Base-by-base conservation (phyloP, 2,888 invertebrate genomes). In the Trilocha varians region DNA sequence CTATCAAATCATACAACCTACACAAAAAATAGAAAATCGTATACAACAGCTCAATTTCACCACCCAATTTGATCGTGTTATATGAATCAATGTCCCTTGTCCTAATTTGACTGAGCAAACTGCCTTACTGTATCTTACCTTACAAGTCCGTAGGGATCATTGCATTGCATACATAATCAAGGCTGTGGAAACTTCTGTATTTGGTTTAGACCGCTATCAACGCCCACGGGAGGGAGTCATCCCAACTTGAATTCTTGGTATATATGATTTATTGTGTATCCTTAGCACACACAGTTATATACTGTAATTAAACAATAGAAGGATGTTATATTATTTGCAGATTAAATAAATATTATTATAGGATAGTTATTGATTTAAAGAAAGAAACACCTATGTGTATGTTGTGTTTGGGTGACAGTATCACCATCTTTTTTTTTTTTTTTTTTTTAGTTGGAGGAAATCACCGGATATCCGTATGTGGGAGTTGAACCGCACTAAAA, bases 91-190 rank as follows among this genome's bases (percentile, higher is more conserved):
- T 4, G 11, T 6, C 25, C 5, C 11, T 25, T 3, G 3, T 25
- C 25, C 11, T 25, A 25, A 25, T 25, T 25, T 25, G 25, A 25
- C 11, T 25, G n/a, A n/a, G n/a, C n/a, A 35, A 16, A 14, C 9
- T 32, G 18, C 38, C 16, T n/a, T 32, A 38, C 38, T 38, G 38
- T 38, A 13, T 13, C 25, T 35, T 16, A 39, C 32, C 16, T 32
- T 38, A 35, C 33, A 36, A 16, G 18, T 18, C 51, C 42, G 44
- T 9, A 34, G 48, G 48, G 55, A 43, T 39, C 43, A 33, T 38
- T 44, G 44, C 45, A 47, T 45, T 49, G 54, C 54, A 52, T 56
- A 54, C 47, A 41, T 49, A 50, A 54, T 53, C 40, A 52, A 45
- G 48, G 45, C 43, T 42, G 44, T 48, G 46, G 44, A 49, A 49